A percentile compares a stretch with the other conserved stretches of the same genome.
These are phyloP conservation scores for Parauchenoglanis punctatus DNA, from an alignment of 2,797 vertebrate species.

Conservation along the genomic window DNA sequence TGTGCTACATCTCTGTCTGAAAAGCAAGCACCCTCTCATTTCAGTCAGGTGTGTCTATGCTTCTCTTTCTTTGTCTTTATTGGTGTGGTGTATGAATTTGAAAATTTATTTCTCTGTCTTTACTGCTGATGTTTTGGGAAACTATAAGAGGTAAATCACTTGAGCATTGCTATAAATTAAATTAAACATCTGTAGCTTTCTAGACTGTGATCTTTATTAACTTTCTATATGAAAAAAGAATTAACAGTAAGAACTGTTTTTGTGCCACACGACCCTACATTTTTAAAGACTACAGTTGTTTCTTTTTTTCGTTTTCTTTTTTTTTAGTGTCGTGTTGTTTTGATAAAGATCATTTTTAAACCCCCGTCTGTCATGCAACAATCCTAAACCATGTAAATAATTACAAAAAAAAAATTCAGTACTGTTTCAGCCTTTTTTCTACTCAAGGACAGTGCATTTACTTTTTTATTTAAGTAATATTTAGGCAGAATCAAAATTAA, in stretches of 20 bases:
- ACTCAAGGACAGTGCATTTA: not conserved
- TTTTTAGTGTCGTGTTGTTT: not conserved
- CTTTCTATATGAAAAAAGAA: not conserved
- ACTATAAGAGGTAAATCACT: not conserved
- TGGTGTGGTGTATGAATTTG: not conserved
- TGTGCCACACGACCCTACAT: not conserved
- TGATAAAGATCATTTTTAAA: not conserved
- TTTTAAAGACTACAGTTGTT: not conserved
- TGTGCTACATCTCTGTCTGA: conserved; percentile 11
- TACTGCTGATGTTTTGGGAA: not conserved
- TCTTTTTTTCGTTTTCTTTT: not conserved
- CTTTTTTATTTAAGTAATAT: not conserved
- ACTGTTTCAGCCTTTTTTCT: not conserved
- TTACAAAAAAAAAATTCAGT: no score
- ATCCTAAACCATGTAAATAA: not conserved
- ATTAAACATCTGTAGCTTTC: not conserved
- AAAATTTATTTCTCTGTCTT: not conserved
- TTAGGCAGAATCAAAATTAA: not conserved
- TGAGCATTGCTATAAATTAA: not conserved
- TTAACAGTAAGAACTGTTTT: not conserved
- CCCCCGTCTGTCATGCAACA: not conserved
- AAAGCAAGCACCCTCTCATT: conserved; percentile 26
- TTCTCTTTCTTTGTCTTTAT: not conserved
- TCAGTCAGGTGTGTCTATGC: conserved; percentile 14
- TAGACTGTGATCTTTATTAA: not conserved